phyloP scores from a whole-genome alignment of 2,797 vertebrate genomes.

The Pseudochirops corinnae region DNA sequence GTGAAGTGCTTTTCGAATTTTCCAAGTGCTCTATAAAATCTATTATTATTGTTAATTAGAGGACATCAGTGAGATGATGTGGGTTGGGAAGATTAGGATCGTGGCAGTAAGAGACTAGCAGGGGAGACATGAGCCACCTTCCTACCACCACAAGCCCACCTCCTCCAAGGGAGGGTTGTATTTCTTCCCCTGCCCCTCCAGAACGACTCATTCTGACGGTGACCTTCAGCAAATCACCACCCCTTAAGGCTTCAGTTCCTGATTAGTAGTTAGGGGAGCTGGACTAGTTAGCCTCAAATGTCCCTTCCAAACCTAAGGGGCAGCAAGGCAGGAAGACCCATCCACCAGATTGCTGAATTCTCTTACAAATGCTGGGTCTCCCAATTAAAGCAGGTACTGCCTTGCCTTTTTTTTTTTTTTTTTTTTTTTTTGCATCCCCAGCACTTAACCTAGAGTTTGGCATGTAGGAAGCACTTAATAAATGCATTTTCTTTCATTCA shows the following conservation, averaged over 20 bases:
- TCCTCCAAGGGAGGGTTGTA: neutral
- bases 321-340: neutral
- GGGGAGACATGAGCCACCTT: neutral
- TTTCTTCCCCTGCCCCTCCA: neutral
- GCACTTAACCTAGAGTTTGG: neutral
- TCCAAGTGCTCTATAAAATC: neutral
- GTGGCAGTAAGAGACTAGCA: neutral
- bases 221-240: neutral
- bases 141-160: neutral
- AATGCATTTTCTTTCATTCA: neutral
- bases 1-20: neutral
- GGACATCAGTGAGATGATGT: neutral
- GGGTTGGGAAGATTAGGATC: neutral
- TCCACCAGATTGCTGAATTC: neutral
- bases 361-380: neutral
- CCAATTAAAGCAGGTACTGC: neutral
- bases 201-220: neutral
- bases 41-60: neutral
- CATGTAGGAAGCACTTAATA: neutral
- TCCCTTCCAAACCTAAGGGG: neutral
- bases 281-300: neutral
- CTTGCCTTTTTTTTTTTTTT: neutral
- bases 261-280: neutral
- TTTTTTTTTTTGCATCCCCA: neutral
- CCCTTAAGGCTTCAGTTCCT: neutral